Evolutionary conservation across 2,113 vertebrate genomes (phyloP).

Genomic region (Crypturellus undulatus): DNA sequence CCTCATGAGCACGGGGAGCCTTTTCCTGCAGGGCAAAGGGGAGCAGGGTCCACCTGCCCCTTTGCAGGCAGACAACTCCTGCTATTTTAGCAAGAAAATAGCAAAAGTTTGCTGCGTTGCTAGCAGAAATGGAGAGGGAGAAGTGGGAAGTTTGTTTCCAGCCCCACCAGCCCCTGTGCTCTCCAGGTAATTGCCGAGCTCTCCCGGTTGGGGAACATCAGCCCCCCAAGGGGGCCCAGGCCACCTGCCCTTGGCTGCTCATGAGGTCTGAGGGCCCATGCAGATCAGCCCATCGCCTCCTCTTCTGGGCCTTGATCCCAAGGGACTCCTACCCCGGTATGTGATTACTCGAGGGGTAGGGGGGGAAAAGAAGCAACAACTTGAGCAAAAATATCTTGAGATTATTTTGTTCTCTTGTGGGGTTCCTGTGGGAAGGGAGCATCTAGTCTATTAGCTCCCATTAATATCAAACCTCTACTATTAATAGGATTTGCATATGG

Average conservation of each 20-base stretch:
- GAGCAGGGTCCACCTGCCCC: not conserved
- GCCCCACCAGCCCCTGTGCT: not conserved
- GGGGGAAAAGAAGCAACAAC: not conserved
- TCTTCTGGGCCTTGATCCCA: not conserved
- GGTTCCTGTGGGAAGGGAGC: slow-evolving; percentile 17
- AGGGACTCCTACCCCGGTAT: not conserved
- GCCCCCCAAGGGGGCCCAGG: not conserved
- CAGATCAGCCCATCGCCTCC: not conserved
- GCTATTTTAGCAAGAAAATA: not conserved
- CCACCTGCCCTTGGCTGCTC: not conserved
- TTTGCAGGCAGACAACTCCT: not conserved
- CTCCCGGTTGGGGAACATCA: not conserved
- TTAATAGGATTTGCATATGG: slow-evolving; percentile 67
- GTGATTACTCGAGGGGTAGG: not conserved
- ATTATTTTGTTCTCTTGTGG: slow-evolving; percentile 15
- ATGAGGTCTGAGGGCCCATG: not conserved
- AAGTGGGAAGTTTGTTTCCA: not conserved
- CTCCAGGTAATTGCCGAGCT: not conserved
- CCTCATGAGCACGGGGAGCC: not conserved
- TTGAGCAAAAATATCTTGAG: not conserved
- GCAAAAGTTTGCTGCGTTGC: too few species aligned
- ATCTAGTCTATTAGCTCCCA: slow-evolving; percentile 54
- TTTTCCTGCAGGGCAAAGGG: not conserved
- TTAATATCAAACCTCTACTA: slow-evolving; percentile 68
- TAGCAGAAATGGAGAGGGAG: not conserved